Conservation (phyloP, 2,797 vertebrate species). For the Taeniopygia guttata region DNA sequence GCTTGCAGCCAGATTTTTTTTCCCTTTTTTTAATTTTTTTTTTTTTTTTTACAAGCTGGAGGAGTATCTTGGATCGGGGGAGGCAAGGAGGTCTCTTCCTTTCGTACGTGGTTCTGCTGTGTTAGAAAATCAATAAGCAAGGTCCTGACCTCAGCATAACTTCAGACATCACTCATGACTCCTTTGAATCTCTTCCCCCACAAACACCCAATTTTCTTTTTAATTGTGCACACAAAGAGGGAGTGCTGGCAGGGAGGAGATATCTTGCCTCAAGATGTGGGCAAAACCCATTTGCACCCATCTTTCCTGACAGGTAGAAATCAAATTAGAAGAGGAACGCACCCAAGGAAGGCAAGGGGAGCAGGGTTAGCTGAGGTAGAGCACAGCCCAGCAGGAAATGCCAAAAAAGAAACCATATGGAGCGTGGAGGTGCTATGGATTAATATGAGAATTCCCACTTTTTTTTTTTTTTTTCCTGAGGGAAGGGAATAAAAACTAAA, state of each 20-base stretch:
- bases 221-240: neutral
- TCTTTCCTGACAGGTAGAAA: constrained; percentile 64
- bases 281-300: constrained; percentile 17
- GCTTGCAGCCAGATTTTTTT: constrained; percentile 60
- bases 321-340: constrained; percentile 63
- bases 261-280: neutral
- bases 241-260: neutral
- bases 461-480: neutral
- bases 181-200: constrained; percentile 4
- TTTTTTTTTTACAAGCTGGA: neutral
- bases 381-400: constrained; percentile 42
- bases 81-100: constrained; percentile 52
- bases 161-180: constrained; percentile 62
- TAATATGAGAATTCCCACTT: constrained; percentile 38
- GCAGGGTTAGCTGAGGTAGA: constrained; percentile 65
- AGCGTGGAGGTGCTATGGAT: constrained; percentile 16
- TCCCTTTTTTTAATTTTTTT: accelerated
- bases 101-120: constrained; percentile 43
- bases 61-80: constrained; percentile 21
- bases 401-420: constrained; percentile 44
- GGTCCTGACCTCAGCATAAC: constrained; percentile 69
- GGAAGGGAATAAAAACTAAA: neutral
- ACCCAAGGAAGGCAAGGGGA: neutral
- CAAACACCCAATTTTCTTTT: neutral
- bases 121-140: constrained; percentile 69